Base-by-base conservation (phyloP, 2,797 vertebrate genomes). In the Heliangelus exortis region DNA sequence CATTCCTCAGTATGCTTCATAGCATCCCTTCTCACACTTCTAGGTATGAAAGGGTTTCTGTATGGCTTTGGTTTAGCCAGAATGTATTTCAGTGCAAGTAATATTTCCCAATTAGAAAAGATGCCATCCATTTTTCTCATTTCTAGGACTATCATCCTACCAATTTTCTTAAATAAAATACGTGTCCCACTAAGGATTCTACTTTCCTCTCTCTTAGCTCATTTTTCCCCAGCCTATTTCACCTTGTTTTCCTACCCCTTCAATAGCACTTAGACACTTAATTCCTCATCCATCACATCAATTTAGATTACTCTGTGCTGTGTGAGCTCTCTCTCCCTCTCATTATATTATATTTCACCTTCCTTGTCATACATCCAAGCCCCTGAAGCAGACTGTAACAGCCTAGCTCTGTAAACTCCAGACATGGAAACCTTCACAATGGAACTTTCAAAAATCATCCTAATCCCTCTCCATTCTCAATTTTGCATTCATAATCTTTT, bases 281-380 rank as follows among this genome's bases (percentile, higher is more conserved):
- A 95, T 89, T 94, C 76, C 87, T 94, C 53, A 73, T 71, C 86
- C 79, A 84, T 67, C 94, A 62, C 82, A 66, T 77, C 78, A 73
- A 7, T 33, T 85, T 36, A 31, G 26, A 61, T 48, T 54, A 53
- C 53, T 57, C 65, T 58, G 2, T 61, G 25, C 47, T 78, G 39
- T 76, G 58, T 33, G 69, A 75, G 31, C n/a, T 48, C 4, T 29
- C n/a, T 61, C 31, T 26, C 34, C 39, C 57, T 67, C 55, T 87
- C 71, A 39, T 54, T 78, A 57, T 51, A 29, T 47, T 31, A 48
- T 53, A 39, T 83, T 88, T 88, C 33, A 57, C 26, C 4, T 29
- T 69, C 33, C 31, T 53, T 74, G 29, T 68, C 84, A 63, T 43
- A 65, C 31, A 75, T 43, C 67, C 61, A 80, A 48, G 73, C 6